Conservation (phyloP, 2,113 vertebrate species). For the Propithecus coquereli region DNA sequence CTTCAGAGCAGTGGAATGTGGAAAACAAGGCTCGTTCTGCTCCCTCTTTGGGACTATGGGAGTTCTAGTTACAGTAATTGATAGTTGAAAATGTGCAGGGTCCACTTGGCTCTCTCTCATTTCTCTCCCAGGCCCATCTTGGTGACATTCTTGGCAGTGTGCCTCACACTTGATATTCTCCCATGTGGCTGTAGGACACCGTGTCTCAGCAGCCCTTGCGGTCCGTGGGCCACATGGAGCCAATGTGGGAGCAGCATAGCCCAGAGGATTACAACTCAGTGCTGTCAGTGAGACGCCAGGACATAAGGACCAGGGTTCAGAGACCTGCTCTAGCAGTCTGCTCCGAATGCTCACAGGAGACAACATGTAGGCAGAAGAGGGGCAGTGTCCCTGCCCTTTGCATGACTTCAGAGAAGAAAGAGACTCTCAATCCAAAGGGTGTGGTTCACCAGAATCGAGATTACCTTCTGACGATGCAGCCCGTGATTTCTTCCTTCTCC, state of each 20-base stretch:
- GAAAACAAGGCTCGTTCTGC: not conserved
- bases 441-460: not conserved
- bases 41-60: not conserved
- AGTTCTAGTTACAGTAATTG: slow-evolving; percentile 17
- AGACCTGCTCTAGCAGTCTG: not conserved
- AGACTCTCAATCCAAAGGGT: not conserved
- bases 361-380: not conserved
- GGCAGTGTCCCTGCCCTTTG: not conserved
- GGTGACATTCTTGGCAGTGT: not conserved
- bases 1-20: not conserved
- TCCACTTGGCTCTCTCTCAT: not conserved
- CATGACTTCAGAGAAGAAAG: not conserved
- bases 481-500: not conserved
- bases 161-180: not conserved
- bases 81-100: not conserved
- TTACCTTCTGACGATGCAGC: not conserved
- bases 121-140: not conserved
- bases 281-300: not conserved
- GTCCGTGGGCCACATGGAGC: not conserved
- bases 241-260: not conserved
- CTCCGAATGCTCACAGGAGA: not conserved
- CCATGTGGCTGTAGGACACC: not conserved
- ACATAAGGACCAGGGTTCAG: not conserved
- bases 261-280: not conserved
- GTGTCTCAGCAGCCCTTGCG: not conserved